These are phyloP conservation scores for Zaprionus tsacasi DNA, from an alignment of 1,140 invertebrate species.

Conservation along the genomic window DNA sequence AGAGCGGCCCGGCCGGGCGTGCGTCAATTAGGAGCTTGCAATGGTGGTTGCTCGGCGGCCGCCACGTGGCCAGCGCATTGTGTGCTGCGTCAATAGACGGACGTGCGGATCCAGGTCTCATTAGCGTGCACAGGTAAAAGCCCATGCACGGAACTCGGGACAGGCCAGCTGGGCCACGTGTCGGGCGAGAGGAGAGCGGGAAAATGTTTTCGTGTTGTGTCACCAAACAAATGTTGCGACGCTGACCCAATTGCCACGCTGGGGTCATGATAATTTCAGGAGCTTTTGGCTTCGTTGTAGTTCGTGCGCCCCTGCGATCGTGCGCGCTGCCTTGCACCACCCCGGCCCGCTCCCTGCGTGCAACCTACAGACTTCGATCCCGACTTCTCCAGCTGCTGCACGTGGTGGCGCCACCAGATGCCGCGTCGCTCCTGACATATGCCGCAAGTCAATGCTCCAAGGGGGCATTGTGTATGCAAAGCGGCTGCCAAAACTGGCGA, in stretches of 20 bases:
- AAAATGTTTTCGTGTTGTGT: conserved; percentile 64
- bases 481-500: conserved; percentile 16
- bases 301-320: conserved; percentile 66
- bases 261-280: conserved; percentile 81
- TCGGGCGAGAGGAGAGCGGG: conserved; percentile 15
- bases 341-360: conserved; percentile 22
- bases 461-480: conserved; percentile 12
- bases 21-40: conserved; percentile 69
- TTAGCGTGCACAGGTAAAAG: conserved; percentile 53
- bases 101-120: conserved; percentile 44
- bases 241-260: conserved; percentile 76
- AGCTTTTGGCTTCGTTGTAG: conserved; percentile 70
- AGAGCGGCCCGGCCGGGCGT: conserved; percentile 35
- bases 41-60: conserved; percentile 17
- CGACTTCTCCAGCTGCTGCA: conserved; percentile 19
- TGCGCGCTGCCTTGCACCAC: conserved; percentile 33
- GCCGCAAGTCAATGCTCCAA: conserved; percentile 20
- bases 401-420: conserved; percentile 39
- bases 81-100: no score
- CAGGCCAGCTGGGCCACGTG: conserved; percentile 64
- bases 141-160: neutral
- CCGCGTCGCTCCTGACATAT: conserved; percentile 40
- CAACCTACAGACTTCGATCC: conserved; percentile 51
- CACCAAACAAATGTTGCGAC: conserved; percentile 72
- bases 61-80: conserved; percentile 60